Percentiles rank a stretch among this genome's conserved stretches.
phyloP scores from a whole-genome alignment of 2,797 vertebrate species.

The Heteromormyrus szaboi region DNA sequence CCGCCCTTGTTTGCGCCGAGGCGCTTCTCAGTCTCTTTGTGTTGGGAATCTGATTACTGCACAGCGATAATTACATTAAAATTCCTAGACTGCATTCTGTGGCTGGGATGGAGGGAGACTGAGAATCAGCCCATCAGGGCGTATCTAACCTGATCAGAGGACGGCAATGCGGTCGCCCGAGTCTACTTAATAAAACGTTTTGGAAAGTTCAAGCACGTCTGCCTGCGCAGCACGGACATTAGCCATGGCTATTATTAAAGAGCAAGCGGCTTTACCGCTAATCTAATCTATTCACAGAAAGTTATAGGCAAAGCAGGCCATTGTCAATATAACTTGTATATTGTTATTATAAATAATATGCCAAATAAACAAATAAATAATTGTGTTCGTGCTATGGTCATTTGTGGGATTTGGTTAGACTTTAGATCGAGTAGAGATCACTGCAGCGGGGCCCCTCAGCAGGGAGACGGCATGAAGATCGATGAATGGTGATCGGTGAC shows the following conservation, averaged over 20 bases:
- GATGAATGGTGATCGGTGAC: not conserved
- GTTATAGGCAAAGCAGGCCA: not conserved
- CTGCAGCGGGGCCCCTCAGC: not conserved
- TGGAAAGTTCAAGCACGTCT: constrained; percentile 4
- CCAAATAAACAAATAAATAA: not conserved
- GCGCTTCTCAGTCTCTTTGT: constrained; percentile 33
- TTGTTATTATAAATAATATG: not conserved
- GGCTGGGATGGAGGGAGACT: constrained; percentile 10
- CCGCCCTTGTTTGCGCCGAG: constrained; percentile 33
- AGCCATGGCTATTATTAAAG: not conserved
- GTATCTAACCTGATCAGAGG: constrained; percentile 45
- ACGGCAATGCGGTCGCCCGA: constrained; percentile 16
- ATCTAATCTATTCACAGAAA: not conserved
- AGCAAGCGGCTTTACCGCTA: not conserved
- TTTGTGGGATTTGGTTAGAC: not conserved
- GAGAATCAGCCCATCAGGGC: constrained; percentile 27
- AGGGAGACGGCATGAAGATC: not conserved
- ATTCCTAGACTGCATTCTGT: constrained; percentile 19
- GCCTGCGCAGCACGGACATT: not conserved
- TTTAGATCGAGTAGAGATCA: not conserved
- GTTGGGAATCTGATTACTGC: constrained; percentile 45
- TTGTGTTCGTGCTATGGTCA: not conserved
- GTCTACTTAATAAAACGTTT: not conserved
- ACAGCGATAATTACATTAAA: constrained; percentile 44
- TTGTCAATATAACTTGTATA: not conserved